phyloP scores from a whole-genome alignment of 2,888 invertebrate species.

The Drosophila mimetica region DNA sequence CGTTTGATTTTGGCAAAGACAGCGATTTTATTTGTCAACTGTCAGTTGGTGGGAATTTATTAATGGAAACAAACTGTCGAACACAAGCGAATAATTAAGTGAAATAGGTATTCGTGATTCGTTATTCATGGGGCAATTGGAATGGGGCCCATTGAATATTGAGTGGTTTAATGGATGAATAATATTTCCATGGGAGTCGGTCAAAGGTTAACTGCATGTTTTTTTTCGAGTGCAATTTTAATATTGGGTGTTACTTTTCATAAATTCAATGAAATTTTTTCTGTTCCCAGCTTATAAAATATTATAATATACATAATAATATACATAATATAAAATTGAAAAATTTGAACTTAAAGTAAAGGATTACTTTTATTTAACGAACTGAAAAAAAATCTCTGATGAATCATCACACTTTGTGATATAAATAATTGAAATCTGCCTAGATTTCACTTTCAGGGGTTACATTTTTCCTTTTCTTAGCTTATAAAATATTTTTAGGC shows the following conservation, averaged over 20 bases:
- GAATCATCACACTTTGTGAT: neutral
- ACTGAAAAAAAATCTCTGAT: neutral
- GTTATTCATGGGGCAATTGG: constrained; percentile 16
- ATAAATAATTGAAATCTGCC: neutral
- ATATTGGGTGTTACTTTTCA: too few species aligned
- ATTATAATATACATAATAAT: too few species aligned
- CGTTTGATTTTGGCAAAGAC: constrained; percentile 21
- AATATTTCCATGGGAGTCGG: constrained; percentile 7
- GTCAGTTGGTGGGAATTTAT: constrained; percentile 48
- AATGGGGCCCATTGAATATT: constrained; percentile 29
- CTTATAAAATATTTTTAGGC: too few species aligned
- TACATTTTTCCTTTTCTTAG: too few species aligned
- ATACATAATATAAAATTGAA: too few species aligned
- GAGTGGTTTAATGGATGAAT: constrained; percentile 22
- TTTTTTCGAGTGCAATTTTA: neutral
- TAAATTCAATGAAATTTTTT: too few species aligned
- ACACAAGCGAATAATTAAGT: constrained; percentile 38
- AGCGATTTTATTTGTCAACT: constrained; percentile 45
- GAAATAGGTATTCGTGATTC: constrained; percentile 17
- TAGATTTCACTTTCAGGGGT: constrained; percentile 29
- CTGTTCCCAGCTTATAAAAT: too few species aligned
- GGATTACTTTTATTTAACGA: too few species aligned
- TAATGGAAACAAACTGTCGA: constrained; percentile 49
- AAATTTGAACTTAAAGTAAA: too few species aligned
- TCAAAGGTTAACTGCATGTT: constrained; percentile 7